Conservation (phyloP, 2,113 vertebrate species). For the Sardina pilchardus region DNA sequence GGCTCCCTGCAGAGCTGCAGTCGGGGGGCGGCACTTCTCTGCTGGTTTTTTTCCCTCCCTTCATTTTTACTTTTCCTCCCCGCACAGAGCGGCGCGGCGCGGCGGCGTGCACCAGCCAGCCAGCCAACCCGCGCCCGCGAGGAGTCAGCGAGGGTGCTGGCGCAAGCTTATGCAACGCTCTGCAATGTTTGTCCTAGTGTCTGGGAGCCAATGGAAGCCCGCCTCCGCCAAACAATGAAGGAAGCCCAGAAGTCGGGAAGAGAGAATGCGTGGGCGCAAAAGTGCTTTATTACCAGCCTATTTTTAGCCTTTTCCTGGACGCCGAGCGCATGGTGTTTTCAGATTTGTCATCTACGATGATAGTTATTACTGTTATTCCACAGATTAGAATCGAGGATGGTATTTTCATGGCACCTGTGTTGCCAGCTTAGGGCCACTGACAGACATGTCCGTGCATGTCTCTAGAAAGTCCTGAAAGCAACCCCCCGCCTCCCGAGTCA, state of each 20-base stretch:
- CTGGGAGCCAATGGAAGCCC: conserved; percentile 47
- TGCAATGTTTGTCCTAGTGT: conserved; percentile 53
- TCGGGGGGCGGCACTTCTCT: neutral
- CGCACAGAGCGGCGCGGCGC: neutral
- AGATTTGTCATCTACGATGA: neutral
- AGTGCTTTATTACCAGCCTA: neutral
- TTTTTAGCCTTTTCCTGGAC: neutral
- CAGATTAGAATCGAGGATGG: neutral
- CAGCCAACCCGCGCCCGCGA: neutral
- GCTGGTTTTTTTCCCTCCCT: neutral
- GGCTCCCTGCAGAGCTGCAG: neutral
- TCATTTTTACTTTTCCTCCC: neutral
- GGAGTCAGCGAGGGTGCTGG: conserved; percentile 19
- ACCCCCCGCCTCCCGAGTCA: neutral
- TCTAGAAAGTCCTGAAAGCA: neutral
- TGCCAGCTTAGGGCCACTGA: neutral
- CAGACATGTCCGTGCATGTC: neutral
- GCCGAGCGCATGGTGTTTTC: neutral
- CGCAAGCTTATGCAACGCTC: conserved; percentile 64
- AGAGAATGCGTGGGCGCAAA: neutral
- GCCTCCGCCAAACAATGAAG: neutral
- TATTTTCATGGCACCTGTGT: neutral
- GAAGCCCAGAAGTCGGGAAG: neutral
- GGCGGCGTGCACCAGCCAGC: neutral
- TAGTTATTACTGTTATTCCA: neutral